Evolutionary conservation across 2,797 vertebrate species (phyloP), one percentile per base, ranked within the genome.

Genomic region (Parauchenoglanis ngamensis): DNA sequence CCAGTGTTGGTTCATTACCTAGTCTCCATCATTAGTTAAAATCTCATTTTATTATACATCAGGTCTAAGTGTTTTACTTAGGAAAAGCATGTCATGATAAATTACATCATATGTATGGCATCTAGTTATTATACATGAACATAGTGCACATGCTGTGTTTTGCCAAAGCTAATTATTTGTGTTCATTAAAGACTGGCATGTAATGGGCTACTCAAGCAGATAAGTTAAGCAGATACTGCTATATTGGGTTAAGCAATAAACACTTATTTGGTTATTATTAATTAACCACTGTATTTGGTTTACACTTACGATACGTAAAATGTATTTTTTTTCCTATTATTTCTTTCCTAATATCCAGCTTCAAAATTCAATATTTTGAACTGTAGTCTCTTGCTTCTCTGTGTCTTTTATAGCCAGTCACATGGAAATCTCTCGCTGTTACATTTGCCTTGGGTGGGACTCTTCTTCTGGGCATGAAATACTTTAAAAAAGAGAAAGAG

Each of bases 381-480:
- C 76, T 21, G 8, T 56, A 21, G 28, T 78, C 19, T 57, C 10
- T 81, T 28, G 57, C 78, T 19, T 1, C 65, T 88, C 8, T 86
- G 90, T 90, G 89, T 82, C 83, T 80, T 92, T 76, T 79, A 80
- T 94, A 99, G 98, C 97, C 97, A 21, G 97, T 99, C 88, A 97
- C 98, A 0, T 99, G 98, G 98, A 97, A 96, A 91, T 98, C 98
- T 79, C 94, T 99, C 89, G 97, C 95, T 0, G 12, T 97, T 70
- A 97, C 97, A 0, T 95, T 96, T 91, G 96, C 96, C 2, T 73
- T 99, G 8, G 97, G 98, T 3, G 97, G 98, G 8, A 88, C 93
- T 28, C 88, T 98, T 84, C 91, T 99, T 67, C 96, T 91, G 76
- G 95, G 84, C 46, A 98, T 98, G 98, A 99, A 98, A 87, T 95